A percentile compares a stretch with the other conserved stretches of the same genome.
phyloP scores from a whole-genome alignment of 2,113 vertebrate genomes.

The Dinomys branickii region DNA sequence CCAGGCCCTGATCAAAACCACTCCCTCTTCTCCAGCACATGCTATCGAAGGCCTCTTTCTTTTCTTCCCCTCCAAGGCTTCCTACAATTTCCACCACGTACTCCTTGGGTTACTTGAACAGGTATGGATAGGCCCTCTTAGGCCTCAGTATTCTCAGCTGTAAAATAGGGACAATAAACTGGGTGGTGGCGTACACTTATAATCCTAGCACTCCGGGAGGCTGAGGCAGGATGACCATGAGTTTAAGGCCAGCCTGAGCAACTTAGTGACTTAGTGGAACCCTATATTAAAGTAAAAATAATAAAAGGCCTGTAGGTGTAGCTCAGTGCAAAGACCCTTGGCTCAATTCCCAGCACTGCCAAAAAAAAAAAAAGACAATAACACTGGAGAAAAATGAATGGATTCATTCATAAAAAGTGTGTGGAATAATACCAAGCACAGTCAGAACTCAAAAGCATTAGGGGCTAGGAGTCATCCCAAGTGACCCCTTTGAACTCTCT shows the following conservation, averaged over 20 bases:
- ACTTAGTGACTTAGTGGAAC: neutral
- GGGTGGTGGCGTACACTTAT: neutral
- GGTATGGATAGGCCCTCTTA: neutral
- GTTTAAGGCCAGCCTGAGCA: neutral
- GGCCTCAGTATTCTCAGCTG: neutral
- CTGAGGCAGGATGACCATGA: neutral
- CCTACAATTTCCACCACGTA: neutral
- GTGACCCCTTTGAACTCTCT: fast-evolving
- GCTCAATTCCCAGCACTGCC: neutral
- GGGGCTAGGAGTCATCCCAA: fast-evolving
- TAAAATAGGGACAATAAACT: neutral
- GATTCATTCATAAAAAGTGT: neutral
- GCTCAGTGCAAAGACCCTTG: neutral
- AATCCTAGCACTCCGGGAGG: neutral
- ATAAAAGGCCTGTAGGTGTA: neutral
- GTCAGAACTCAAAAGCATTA: fast-evolving
- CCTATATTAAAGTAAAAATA: neutral
- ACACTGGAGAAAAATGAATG: neutral
- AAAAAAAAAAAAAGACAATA: neutral
- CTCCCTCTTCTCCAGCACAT: no score
- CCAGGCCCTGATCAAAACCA: neutral
- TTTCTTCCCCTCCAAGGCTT: fast-evolving
- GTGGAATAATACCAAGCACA: fast-evolving
- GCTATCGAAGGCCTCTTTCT: fast-evolving
- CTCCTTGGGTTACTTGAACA: neutral